Base-by-base conservation (phyloP, 92 coral and sea anemone species). In the Virgularia gustaviana region DNA sequence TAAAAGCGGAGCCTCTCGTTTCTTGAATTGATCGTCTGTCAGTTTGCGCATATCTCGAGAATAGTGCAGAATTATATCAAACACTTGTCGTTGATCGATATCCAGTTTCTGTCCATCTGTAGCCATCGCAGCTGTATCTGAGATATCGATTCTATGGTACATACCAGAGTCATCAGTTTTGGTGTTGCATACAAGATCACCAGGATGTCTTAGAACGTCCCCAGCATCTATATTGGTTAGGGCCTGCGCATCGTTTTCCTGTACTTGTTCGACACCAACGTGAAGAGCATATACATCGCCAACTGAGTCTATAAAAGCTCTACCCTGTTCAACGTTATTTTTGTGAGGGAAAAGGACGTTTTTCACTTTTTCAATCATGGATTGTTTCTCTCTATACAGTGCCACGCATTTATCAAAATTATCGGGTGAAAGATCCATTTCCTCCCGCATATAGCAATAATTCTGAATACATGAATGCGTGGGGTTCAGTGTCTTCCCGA, bases 71-170 rank as follows among this genome's bases (percentile, higher is more conserved):
- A 34, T 25, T 61, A 61, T 25, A 34, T 61, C 2, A 34, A 61
- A 61, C 2, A 61, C 67, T 61, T 35, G 41, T 27, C 67, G 67
- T 61, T 61, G 67, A 61, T 61, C 67, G 36, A 34, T 30, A 61
- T 61, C 67, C 35, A 61, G 45, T n/a, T 61, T 61, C 18, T 34
- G 67, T 22, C 9, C 67, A 35, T 31, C 67, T n/a, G 32, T 61
- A 24, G 67, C 67, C 67, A 61, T 71, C 33, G 65, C 61, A 28
- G 32, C 65, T 71, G 56, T 45, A 29, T 67, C 74, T 43, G 74
- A 67, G 59, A 43, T 67, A 28, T 44, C 74, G 38, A 67, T 18
- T 31, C 74, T 67, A 31, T 45, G 58, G 22, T 43, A 67, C 20
- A 44, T 43, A 19, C 45, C 20, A 30, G 2, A 61, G 67, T 34